These are phyloP conservation scores for Hypsopygia costalis DNA, from an alignment of 2,888 invertebrate species.

Conservation along the genomic window DNA sequence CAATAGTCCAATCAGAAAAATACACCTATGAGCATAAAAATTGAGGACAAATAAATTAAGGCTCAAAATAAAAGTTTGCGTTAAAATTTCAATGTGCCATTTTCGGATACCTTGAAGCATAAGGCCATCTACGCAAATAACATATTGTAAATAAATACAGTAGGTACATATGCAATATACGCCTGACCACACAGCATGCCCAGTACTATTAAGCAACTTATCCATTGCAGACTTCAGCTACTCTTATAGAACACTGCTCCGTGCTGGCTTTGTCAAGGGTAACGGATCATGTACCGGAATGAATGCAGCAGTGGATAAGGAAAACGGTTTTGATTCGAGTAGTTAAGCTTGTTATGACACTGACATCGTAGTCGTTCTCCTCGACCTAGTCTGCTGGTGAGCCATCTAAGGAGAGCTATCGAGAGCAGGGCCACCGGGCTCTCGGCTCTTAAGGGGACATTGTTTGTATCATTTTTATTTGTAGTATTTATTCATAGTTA, in stretches of 20 bases:
- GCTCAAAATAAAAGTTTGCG: not conserved
- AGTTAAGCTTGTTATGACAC: slow-evolving; percentile 60
- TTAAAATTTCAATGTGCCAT: slow-evolving; percentile 29
- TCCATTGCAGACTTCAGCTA: slow-evolving; percentile 10
- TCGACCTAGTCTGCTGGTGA: slow-evolving; percentile 77
- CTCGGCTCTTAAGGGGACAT: slow-evolving; percentile 68
- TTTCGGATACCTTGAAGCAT: slow-evolving; percentile 43
- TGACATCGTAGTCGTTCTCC: slow-evolving; percentile 74
- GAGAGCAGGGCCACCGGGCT: slow-evolving; percentile 76
- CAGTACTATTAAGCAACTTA: slow-evolving; percentile 29
- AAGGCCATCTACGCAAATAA: slow-evolving; percentile 52
- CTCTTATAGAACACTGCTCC: slow-evolving; percentile 20
- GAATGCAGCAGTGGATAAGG: slow-evolving; percentile 28
- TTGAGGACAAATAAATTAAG: no score
- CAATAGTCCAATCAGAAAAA: no score
- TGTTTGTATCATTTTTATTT: slow-evolving; percentile 50
- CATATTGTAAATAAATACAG: slow-evolving; percentile 45
- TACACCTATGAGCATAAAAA: no score
- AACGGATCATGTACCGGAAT: not conserved
- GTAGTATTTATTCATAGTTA: no score
- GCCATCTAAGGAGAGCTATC: slow-evolving; percentile 78
- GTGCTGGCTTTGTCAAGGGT: slow-evolving; percentile 22
- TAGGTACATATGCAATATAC: slow-evolving; percentile 44
- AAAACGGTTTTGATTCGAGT: slow-evolving; percentile 29
- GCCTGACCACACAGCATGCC: slow-evolving; percentile 55